A percentile compares a stretch with the other conserved stretches of the same genome.
phyloP scores from a whole-genome alignment of 2,797 vertebrate genomes.

The Cuniculus paca region DNA sequence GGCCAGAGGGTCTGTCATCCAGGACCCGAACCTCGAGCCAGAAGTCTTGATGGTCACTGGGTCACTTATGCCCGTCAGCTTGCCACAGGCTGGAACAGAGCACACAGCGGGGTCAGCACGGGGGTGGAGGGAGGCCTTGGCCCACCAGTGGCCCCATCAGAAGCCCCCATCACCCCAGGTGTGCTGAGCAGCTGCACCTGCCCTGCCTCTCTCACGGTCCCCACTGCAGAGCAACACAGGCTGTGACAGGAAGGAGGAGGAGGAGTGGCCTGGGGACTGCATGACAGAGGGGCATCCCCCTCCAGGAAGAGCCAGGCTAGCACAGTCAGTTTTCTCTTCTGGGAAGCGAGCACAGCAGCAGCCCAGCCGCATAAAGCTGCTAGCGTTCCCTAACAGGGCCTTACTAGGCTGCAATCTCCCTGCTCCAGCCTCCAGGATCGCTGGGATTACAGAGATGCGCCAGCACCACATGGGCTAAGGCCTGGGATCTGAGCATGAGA shows the following conservation, averaged over 20 bases:
- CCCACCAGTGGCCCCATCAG: fast-evolving
- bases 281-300: not conserved
- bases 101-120: not conserved
- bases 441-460: not conserved
- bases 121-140: fast-evolving
- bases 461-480: not conserved
- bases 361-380: not conserved
- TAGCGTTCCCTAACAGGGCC: not conserved
- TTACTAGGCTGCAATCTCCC: not conserved
- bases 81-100: constrained; percentile 95
- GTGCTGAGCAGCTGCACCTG: not conserved
- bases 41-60: constrained; percentile 97
- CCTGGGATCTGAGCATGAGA: not conserved
- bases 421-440: not conserved
- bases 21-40: constrained; percentile 97
- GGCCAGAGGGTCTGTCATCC: constrained; percentile 98
- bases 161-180: not conserved
- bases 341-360: not conserved
- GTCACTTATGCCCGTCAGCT: constrained; percentile 97
- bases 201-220: not conserved
- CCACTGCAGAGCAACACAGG: not conserved
- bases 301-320: not conserved
- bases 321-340: not conserved
- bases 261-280: not conserved
- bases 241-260: not conserved